A percentile compares a stretch with the other conserved stretches of the same genome.
phyloP scores from a whole-genome alignment of 2,888 invertebrate genomes.

The Andricus curvator region DNA sequence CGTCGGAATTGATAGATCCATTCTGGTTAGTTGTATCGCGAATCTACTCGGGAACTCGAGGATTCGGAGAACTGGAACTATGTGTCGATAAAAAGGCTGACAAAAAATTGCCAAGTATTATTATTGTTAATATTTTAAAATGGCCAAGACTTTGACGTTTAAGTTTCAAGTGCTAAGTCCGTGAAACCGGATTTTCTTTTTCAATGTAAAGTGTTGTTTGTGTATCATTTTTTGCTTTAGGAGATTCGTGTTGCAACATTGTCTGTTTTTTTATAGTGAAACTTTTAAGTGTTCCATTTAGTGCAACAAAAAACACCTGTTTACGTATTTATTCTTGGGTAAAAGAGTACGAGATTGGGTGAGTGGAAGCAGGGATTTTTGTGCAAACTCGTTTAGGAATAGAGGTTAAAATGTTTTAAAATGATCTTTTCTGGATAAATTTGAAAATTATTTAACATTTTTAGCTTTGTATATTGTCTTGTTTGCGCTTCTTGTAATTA shows the following conservation, averaged over 20 bases:
- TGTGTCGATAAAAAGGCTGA: background rate
- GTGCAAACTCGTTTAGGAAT: background rate
- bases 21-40: slow-evolving; percentile 30
- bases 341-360: slow-evolving; percentile 25
- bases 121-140: slow-evolving; percentile 2
- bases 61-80: slow-evolving; percentile 8
- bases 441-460: background rate
- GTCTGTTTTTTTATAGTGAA: background rate
- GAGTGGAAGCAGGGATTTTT: background rate
- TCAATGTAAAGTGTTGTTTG: slow-evolving; percentile 24
- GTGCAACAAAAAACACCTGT: slow-evolving; percentile 13
- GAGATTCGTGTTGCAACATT: background rate
- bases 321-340: slow-evolving; percentile 3
- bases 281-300: slow-evolving; percentile 3
- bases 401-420: background rate
- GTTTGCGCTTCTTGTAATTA: background rate
- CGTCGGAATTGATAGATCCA: slow-evolving; percentile 29
- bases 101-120: slow-evolving; percentile 4
- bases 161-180: slow-evolving; percentile 14
- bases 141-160: background rate
- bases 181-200: slow-evolving; percentile 25
- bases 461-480: background rate
- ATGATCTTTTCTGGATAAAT: background rate
- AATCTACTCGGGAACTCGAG: slow-evolving; percentile 23
- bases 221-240: background rate